These are phyloP conservation scores for Mythimna ferrago DNA, from an alignment of 2,888 invertebrate species.

Conservation along the genomic window DNA sequence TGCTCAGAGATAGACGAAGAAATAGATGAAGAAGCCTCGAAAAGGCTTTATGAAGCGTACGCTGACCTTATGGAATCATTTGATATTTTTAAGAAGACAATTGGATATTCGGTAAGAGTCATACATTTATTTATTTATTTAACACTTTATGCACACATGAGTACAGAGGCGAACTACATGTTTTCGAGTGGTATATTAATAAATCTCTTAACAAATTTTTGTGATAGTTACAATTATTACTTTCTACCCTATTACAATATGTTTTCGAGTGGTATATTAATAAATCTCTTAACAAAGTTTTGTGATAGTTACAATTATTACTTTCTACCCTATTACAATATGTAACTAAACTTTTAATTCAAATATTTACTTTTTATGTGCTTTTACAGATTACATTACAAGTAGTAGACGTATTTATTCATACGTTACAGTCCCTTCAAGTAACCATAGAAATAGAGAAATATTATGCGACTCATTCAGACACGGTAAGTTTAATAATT, in stretches of 20 bases:
- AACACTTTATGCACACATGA: too few species aligned
- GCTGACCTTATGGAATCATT: constrained; percentile 14
- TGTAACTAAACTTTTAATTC: neutral
- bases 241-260: neutral
- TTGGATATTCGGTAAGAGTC: constrained; percentile 18
- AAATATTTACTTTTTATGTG: too few species aligned
- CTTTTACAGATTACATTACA: too few species aligned
- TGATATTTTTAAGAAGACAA: constrained; percentile 23
- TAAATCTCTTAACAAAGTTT: neutral
- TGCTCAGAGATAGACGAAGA: constrained; percentile 1
- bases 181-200: neutral
- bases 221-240: neutral
- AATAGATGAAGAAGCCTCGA: neutral
- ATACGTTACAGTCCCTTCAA: too few species aligned
- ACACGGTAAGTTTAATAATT: too few species aligned
- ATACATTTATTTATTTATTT: too few species aligned
- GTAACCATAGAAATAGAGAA: too few species aligned
- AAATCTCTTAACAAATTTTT: neutral
- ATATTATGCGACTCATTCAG: too few species aligned
- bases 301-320: neutral
- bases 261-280: neutral
- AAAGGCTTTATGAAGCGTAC: constrained; percentile 23
- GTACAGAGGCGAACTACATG: too few species aligned
- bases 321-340: neutral
- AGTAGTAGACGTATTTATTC: too few species aligned